Evolutionary conservation across 92 coral and sea anemone species (phyloP), one percentile per base, ranked within the genome.

Genomic region (Epizoanthus scotinus): DNA sequence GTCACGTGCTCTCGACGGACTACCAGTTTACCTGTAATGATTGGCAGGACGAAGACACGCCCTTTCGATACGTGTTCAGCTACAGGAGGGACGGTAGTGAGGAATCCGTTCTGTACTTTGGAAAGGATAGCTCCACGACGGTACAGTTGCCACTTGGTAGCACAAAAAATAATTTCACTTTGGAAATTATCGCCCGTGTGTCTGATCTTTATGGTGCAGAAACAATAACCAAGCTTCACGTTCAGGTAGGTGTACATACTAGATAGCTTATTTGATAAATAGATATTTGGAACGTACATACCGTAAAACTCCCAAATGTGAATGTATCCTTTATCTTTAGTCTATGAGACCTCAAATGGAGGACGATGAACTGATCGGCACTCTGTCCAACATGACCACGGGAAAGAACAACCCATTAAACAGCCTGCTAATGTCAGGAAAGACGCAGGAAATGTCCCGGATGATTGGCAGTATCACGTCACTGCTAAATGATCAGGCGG

Each of bases 31-130:
- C 78, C 73, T 90, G 91, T 28, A 9, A 49, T 34, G 88, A 88
- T 2, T 90, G 94, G 94, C 77, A 63, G 31, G 94, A 90, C 72
- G 79, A 90, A 50, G 89, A 90, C 85, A 84, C 57, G 47, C 94
- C 94, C 15, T 70, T 90, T 27, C 73, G 57, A 25, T 90, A 90
- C 72, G 85, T 81, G 75, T 67, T 87, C 27, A 47, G 38, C 24
- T 84, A 83, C 59, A 80, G 74, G 27, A 84, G 40, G 28, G 79
- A 59, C 0, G 58, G 21, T 2, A 88, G 84, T 10, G 71, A 58
- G 40, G 81, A 87, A 47, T 67, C 85, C 9, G 55, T 84, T 19
- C 68, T 90, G 15, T 84, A 84, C 57, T 87, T 84, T 63, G 94
- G 94, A n/a, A 78, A 77, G 38, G 84, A 87, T 34, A 82, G 80